Conservation (phyloP, 1,140 invertebrate genomes). For the Portunus trituberculatus region DNA sequence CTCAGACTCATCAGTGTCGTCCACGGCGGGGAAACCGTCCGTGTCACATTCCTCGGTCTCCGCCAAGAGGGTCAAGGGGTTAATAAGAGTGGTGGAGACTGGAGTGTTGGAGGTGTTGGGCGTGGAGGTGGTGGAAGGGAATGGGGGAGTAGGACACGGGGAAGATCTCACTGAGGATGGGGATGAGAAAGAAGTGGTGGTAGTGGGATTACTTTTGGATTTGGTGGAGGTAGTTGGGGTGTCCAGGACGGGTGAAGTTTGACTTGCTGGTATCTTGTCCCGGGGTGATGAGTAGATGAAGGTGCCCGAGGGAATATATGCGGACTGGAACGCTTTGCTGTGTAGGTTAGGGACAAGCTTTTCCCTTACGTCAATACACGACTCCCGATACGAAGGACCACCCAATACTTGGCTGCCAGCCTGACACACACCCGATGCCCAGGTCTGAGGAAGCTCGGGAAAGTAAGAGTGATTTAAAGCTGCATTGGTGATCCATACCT, state of each 20-base stretch:
- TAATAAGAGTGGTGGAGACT: conserved; percentile 33
- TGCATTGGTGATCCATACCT: background rate
- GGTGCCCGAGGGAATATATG: background rate
- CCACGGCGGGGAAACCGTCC: conserved; percentile 47
- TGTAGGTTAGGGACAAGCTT: background rate
- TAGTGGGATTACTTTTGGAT: background rate
- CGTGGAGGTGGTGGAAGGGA: background rate
- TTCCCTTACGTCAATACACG: background rate
- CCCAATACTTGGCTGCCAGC: background rate
- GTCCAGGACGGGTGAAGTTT: background rate
- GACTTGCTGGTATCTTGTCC: background rate
- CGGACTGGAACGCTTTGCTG: background rate
- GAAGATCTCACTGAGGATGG: background rate
- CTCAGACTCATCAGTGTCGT: conserved; percentile 33
- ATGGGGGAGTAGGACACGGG: background rate
- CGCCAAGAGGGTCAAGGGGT: conserved; percentile 55
- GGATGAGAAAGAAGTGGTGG: background rate
- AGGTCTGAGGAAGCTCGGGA: background rate
- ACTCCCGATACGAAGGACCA: background rate
- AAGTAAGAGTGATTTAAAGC: background rate
- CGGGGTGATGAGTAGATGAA: background rate
- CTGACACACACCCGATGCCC: background rate
- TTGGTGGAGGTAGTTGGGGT: background rate
- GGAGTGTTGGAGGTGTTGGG: background rate
- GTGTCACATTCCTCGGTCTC: conserved; percentile 57